Evolutionary conservation across 2,888 invertebrate species (phyloP).

Genomic region (Pristionchus exspectatus): DNA sequence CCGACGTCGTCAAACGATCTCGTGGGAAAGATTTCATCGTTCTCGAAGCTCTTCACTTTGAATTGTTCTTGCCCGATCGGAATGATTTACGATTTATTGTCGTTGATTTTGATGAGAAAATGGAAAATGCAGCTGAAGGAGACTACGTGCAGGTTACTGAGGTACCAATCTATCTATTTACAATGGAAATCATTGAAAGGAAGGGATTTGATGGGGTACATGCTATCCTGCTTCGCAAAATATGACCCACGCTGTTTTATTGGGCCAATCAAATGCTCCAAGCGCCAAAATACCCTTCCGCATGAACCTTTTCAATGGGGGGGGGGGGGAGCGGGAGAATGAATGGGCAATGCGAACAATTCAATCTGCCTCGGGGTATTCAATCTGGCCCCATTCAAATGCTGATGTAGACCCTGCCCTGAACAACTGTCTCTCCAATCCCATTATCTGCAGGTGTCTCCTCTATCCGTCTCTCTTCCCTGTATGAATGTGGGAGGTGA

Average conservation of each 20-base stretch:
- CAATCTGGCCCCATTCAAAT: not conserved
- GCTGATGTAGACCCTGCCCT: not conserved
- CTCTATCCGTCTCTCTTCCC: conserved; percentile 10
- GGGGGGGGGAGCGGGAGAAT: rapidly evolving
- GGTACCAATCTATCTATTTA: not conserved
- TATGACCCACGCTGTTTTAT: too few species aligned
- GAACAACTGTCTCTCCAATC: not conserved
- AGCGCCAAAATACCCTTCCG: too few species aligned
- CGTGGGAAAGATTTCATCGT: not conserved
- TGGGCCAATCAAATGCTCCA: too few species aligned
- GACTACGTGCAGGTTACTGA: not conserved
- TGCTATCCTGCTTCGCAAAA: too few species aligned
- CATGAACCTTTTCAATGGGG: not conserved
- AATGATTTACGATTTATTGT: conserved; percentile 9
- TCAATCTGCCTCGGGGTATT: not conserved
- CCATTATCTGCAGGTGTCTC: not conserved
- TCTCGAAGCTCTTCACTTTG: conserved; percentile 21
- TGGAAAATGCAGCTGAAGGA: not conserved
- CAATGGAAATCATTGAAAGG: not conserved
- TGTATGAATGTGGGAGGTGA: conserved; percentile 28
- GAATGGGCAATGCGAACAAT: not conserved
- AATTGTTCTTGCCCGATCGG: conserved; percentile 20
- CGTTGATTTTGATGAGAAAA: not conserved
- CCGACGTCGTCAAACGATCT: not conserved
- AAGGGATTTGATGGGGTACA: too few species aligned